phyloP scores from a whole-genome alignment of 2,888 invertebrate species.

The Saturnia japonica region DNA sequence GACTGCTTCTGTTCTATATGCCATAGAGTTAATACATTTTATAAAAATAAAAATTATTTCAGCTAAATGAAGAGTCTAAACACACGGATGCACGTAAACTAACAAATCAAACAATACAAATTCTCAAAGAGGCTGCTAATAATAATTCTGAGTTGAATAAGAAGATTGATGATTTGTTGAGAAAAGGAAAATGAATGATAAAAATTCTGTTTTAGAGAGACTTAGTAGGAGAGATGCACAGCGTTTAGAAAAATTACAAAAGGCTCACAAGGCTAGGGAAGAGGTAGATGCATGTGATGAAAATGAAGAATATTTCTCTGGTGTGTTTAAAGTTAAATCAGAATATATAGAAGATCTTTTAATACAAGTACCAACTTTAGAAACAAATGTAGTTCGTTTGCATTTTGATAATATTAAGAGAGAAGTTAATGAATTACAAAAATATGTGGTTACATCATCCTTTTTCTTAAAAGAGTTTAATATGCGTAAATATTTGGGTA shows the following conservation, averaged over 20 bases:
- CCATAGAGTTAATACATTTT: neutral
- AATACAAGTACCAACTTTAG: conserved; percentile 72
- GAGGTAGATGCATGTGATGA: conserved; percentile 84
- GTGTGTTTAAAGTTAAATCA: conserved; percentile 85
- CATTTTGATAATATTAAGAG: conserved; percentile 87
- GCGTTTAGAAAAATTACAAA: conserved; percentile 84
- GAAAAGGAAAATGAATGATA: conserved; percentile 74
- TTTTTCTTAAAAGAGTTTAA: conserved; percentile 91
- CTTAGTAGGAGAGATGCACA: conserved; percentile 83
- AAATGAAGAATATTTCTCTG: conserved; percentile 87
- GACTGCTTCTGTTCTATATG: neutral
- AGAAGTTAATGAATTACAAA: conserved; percentile 88
- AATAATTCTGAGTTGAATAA: conserved; percentile 69
- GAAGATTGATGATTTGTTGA: conserved; percentile 74
- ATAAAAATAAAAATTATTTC: conserved; percentile 28
- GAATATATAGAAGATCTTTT: conserved; percentile 85
- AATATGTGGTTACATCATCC: conserved; percentile 89
- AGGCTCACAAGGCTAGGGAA: conserved; percentile 84
- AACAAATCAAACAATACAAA: conserved; percentile 52
- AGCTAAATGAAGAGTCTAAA: conserved; percentile 66
- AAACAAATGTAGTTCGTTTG: conserved; percentile 76
- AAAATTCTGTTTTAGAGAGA: conserved; percentile 69
- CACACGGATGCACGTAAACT: conserved; percentile 61
- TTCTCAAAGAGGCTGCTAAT: conserved; percentile 75
- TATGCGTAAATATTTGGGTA: conserved; percentile 88